Evolutionary conservation across 2,113 vertebrate species (phyloP), one percentile per base, ranked within the genome.

Genomic region (Haemorhous mexicanus): DNA sequence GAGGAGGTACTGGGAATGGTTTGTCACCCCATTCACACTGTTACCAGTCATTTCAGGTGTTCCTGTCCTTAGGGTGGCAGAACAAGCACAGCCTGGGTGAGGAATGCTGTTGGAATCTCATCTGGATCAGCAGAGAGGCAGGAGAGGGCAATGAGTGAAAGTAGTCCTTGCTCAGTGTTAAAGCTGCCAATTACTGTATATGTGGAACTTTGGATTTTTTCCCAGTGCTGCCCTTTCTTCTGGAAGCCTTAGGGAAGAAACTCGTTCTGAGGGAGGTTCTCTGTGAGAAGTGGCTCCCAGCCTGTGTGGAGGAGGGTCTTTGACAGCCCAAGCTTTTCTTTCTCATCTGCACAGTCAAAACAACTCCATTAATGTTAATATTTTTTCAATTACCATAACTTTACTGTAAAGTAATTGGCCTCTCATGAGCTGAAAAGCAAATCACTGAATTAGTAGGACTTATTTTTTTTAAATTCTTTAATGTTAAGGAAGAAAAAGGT

Each of bases 1-100:
- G 99, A 99, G 89, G 99, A 99, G 98, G 99, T 99, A 98, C 64
- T 28, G 55, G 32, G 9, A 9, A n/a, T 22, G 2, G 21, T 79
- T 63, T 58, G 16, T 69, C 19, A 14, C 35, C 47, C 23, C 30
- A 2, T 87, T 66, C n/a, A 5, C 50, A 8, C 23, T 33, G 13
- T 13, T 43, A 13, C 2, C 8, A 22, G 19, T 28, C 1, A 10
- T 53, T 33, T 39, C 9, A 52, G 59, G 3, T 47, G 47, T 39
- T 59, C 26, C n/a, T 74, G 55, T 44, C 37, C 20, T 77, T 44
- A 27, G 32, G 18, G 21, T 49, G 19, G 28, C 68, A 72, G 56
- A 91, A 22, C 7, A 28, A 50, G 32, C 32, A 9, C 41, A 30
- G 50, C 63, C 18, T n/a, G 4, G 90, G 44, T 80, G 66, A 21